These are phyloP conservation scores for Cerastis rubricosa DNA, from an alignment of 2,888 invertebrate genomes.

Conservation along the genomic window DNA sequence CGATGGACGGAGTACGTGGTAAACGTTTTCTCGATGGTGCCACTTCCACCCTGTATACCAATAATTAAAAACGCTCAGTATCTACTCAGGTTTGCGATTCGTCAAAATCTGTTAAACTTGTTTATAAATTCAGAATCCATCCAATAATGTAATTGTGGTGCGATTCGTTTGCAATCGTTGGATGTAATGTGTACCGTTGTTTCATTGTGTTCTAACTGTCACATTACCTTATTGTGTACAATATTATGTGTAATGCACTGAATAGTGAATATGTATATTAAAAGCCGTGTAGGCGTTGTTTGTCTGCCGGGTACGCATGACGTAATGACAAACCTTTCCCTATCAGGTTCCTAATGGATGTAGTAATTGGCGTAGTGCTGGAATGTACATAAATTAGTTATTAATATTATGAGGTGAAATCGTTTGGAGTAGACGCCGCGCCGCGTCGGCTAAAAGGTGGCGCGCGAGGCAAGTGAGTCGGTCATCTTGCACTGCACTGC, in stretches of 20 bases:
- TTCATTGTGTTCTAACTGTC: slow-evolving; percentile 48
- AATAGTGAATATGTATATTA: slow-evolving; percentile 57
- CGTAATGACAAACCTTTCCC: slow-evolving; percentile 62
- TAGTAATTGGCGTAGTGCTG: slow-evolving; percentile 65
- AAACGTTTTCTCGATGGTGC: no score
- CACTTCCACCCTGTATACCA: not conserved
- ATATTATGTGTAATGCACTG: slow-evolving; percentile 56
- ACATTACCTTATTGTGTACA: slow-evolving; percentile 52
- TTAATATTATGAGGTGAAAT: slow-evolving; percentile 61
- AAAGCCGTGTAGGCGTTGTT: slow-evolving; percentile 53
- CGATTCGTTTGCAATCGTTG: slow-evolving; percentile 35
- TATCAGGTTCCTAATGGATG: slow-evolving; percentile 75
- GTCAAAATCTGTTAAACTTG: slow-evolving; percentile 14
- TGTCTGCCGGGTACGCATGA: slow-evolving; percentile 52
- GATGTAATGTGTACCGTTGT: slow-evolving; percentile 33
- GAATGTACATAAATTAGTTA: slow-evolving; percentile 60
- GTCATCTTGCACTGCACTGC: slow-evolving; percentile 26
- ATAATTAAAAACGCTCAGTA: slow-evolving; percentile 18
- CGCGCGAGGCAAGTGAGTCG: slow-evolving; percentile 13
- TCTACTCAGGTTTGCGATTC: slow-evolving; percentile 12
- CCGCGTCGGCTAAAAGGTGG: not conserved
- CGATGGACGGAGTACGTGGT: no score
- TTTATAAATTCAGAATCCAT: slow-evolving; percentile 31
- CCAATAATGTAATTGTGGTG: slow-evolving; percentile 26
- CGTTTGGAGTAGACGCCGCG: slow-evolving; percentile 21